Conservation (phyloP, 2,888 invertebrate genomes). For the Hypselothyrea guttata region DNA sequence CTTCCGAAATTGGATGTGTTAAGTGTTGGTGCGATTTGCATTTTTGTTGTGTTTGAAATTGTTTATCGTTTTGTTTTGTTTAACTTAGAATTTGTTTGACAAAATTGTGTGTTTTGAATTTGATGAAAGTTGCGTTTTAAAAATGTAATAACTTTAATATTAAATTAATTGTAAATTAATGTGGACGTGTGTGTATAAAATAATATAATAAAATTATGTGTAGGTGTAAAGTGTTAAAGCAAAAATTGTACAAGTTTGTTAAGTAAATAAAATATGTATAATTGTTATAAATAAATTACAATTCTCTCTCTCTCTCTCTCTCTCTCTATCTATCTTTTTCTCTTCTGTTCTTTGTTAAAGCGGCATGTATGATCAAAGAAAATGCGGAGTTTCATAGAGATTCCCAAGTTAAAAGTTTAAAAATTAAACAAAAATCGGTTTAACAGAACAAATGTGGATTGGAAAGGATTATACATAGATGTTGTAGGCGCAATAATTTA, state of each 20-base stretch:
- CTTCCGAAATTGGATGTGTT: conserved; percentile 50
- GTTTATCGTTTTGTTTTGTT: conserved; percentile 17
- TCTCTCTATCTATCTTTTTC: too few relatives aligned
- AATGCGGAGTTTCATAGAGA: conserved; percentile 30
- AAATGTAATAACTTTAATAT: conserved; percentile 72
- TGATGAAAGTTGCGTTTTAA: conserved; percentile 44
- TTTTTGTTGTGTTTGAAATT: conserved; percentile 42
- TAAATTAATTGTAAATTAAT: conserved; percentile 60
- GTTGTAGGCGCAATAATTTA: conserved; percentile 44
- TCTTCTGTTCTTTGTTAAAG: conserved; percentile 22
- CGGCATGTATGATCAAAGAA: conserved; percentile 21
- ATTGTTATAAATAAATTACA: conserved; percentile 62
- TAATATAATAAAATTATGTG: conserved; percentile 13
- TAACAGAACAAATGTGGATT: conserved; percentile 18
- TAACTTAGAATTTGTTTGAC: conserved; percentile 62
- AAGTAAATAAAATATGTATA: conserved; percentile 35
- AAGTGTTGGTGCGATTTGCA: conserved; percentile 52
- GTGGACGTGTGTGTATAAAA: conserved; percentile 52
- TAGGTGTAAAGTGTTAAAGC: conserved; percentile 59
- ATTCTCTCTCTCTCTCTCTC: conserved; percentile 24
- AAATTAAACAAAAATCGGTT: conserved; percentile 24
- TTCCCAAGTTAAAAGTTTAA: conserved; percentile 27
- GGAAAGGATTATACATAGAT: conserved; percentile 17
- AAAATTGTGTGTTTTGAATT: conserved; percentile 41
- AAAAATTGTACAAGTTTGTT: conserved; percentile 68